Evolutionary conservation across 2,888 invertebrate species (phyloP).

Genomic region (Scaptomyza caliginosa): DNA sequence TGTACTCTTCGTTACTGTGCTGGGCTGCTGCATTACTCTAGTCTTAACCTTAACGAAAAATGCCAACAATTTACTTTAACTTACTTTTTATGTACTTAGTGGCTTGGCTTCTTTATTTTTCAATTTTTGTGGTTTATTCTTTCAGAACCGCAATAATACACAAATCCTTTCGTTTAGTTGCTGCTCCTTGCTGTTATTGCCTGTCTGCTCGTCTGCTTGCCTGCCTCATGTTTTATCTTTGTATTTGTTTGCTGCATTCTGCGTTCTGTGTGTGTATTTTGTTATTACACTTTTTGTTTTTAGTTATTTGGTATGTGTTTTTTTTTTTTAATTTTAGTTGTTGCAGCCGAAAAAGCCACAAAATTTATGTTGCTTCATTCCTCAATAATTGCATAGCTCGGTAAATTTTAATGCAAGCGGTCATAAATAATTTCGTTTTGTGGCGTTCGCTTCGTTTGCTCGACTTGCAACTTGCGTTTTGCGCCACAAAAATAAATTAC

Average conservation of each 20-base stretch:
- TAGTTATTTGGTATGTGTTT: not conserved
- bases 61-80: slow-evolving; percentile 78
- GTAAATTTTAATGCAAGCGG: slow-evolving; percentile 80
- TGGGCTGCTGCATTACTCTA: slow-evolving; percentile 57
- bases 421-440: slow-evolving; percentile 76
- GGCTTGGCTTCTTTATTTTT: slow-evolving; percentile 58
- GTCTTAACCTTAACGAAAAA: slow-evolving; percentile 72
- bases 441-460: slow-evolving; percentile 46
- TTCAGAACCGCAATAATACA: slow-evolving; percentile 48
- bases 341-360: slow-evolving; percentile 53
- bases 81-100: slow-evolving; percentile 79
- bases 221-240: slow-evolving; percentile 1
- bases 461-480: too few relatives aligned
- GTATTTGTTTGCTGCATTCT: slow-evolving; percentile 19
- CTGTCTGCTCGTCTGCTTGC: slow-evolving; percentile 6
- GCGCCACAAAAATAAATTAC: slow-evolving; percentile 68
- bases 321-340: slow-evolving; percentile 53
- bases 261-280: slow-evolving; percentile 5
- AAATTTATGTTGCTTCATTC: slow-evolving; percentile 79
- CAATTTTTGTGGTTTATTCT: slow-evolving; percentile 25
- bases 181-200: slow-evolving; percentile 29
- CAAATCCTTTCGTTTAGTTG: slow-evolving; percentile 67
- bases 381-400: slow-evolving; percentile 79
- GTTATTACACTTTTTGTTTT: not conserved
- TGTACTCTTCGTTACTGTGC: slow-evolving; percentile 31